Conservation (phyloP, 2,797 vertebrate genomes). For the Distichodus sexfasciatus region DNA sequence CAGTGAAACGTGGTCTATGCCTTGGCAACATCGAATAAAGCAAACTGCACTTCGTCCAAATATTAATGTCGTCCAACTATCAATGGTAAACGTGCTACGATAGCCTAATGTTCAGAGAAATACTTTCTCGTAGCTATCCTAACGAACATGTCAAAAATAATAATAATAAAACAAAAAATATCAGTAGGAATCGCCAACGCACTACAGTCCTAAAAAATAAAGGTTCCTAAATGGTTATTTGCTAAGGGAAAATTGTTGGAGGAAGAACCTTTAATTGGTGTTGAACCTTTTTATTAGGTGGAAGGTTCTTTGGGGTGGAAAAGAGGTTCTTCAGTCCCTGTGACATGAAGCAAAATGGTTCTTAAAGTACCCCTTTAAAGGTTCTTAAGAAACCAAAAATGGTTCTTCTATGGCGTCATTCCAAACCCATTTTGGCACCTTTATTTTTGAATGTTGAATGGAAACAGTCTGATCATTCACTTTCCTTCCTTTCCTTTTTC, state of each 20-base stretch:
- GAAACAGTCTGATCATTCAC: conserved; percentile 72
- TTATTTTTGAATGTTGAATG: conserved; percentile 52
- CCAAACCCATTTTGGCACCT: no score
- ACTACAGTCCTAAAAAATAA: no score
- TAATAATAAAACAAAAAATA: background rate
- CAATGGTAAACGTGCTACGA: conserved; percentile 59
- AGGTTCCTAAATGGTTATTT: no score
- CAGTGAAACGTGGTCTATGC: conserved; percentile 78
- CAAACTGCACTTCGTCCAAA: conserved; percentile 58
- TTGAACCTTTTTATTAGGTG: no score
- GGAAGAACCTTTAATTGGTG: no score
- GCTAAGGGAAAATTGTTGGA: no score
- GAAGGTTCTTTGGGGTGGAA: no score
- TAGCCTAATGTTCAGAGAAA: conserved; percentile 37
- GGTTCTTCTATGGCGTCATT: no score
- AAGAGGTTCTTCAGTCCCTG: no score
- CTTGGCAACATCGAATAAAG: conserved; percentile 71
- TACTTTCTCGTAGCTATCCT: conserved; percentile 20
- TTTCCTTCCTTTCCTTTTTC: conserved; percentile 48
- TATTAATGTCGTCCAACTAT: conserved; percentile 39
- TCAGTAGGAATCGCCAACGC: conserved; percentile 14
- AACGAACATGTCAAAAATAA: background rate
- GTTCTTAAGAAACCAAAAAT: no score
- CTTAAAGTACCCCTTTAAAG: no score
- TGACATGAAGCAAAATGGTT: no score